Evolutionary conservation across 1,140 invertebrate species (phyloP).

Genomic region (Drosophila tristis): DNA sequence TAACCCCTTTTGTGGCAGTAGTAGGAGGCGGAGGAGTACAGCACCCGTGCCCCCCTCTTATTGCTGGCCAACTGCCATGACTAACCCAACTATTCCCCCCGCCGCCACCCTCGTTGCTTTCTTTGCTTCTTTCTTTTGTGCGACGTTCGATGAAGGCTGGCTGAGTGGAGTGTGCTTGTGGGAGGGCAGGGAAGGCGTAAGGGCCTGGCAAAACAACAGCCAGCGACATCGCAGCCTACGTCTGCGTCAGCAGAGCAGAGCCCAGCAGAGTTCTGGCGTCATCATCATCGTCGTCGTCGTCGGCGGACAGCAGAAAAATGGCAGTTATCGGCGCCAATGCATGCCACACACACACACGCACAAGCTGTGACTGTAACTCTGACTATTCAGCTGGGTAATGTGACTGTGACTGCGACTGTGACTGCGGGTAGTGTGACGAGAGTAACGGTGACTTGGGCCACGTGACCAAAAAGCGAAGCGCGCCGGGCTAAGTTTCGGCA

Average conservation of each 20-base stretch:
- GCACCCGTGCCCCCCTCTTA: background rate
- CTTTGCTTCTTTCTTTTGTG: background rate
- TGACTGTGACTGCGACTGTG: slow-evolving; percentile 1
- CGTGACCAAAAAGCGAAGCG: slow-evolving; percentile 51
- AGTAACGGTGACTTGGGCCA: slow-evolving; percentile 43
- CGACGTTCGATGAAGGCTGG: background rate
- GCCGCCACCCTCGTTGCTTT: background rate
- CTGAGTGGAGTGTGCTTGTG: too few relatives aligned
- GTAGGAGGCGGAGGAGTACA: too few relatives aligned
- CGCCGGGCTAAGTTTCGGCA: slow-evolving; percentile 6
- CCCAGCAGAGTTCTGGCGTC: background rate
- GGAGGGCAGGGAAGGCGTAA: background rate
- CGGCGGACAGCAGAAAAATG: slow-evolving; percentile 51
- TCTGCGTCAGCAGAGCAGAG: background rate
- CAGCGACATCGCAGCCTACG: background rate
- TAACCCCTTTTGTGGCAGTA: slow-evolving; percentile 6
- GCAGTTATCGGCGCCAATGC: slow-evolving; percentile 71
- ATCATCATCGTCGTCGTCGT: slow-evolving; percentile 1
- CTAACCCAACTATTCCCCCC: slow-evolving; percentile 10
- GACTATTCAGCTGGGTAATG: background rate
- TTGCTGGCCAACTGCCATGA: slow-evolving; percentile 7
- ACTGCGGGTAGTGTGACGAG: background rate
- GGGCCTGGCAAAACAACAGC: background rate
- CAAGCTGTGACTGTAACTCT: background rate
- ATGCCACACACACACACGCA: slow-evolving; percentile 17